Evolutionary conservation across 2,113 vertebrate genomes (phyloP).

Genomic region (Apteryx mantelli): DNA sequence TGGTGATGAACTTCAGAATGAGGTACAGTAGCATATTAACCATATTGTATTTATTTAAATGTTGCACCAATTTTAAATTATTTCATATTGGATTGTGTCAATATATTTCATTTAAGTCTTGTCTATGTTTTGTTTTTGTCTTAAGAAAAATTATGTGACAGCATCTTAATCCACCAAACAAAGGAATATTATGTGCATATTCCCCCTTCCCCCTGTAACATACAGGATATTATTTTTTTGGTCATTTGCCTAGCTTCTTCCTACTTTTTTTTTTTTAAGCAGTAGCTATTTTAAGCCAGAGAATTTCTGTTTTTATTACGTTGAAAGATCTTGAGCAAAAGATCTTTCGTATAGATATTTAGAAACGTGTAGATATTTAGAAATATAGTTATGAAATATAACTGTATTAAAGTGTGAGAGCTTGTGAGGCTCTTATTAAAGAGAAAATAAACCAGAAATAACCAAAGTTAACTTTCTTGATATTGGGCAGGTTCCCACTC

Average conservation of each 20-base stretch:
- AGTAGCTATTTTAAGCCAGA: not conserved
- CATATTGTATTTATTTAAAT: not conserved
- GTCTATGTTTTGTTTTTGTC: fast-evolving
- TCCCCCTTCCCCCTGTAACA: not conserved
- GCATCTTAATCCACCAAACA: not conserved
- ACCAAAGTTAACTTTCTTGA: not conserved
- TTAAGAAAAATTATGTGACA: not conserved
- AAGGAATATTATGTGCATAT: not conserved
- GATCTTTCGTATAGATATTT: too few relatives aligned
- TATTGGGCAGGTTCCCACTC: not conserved
- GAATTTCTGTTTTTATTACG: too few relatives aligned
- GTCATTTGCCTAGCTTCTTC: not conserved
- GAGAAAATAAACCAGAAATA: not conserved
- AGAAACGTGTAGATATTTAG: too few relatives aligned
- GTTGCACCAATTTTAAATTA: not conserved
- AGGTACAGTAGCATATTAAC: constrained; percentile 80
- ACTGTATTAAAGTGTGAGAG: not conserved
- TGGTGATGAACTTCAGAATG: constrained; percentile 95
- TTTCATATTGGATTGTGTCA: not conserved
- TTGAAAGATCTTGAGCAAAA: too few relatives aligned
- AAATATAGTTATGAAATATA: too few relatives aligned
- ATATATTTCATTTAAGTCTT: not conserved
- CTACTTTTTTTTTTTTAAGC: not conserved
- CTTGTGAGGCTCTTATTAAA: not conserved
- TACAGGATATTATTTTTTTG: not conserved